Evolutionary conservation across 2,113 vertebrate genomes (phyloP).

Genomic region (Pseudopodoces humilis): DNA sequence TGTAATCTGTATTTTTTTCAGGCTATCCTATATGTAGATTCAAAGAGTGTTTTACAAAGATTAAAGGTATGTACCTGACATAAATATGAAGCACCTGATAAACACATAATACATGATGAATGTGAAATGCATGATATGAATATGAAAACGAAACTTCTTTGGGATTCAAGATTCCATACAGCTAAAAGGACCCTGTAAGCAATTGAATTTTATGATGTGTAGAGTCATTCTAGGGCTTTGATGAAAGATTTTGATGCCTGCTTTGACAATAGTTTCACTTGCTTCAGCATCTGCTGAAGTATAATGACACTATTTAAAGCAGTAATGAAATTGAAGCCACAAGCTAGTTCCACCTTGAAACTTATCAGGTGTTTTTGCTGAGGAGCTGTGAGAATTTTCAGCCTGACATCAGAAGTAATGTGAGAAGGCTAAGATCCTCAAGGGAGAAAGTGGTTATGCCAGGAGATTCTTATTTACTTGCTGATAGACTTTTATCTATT

Average conservation of each 20-base stretch:
- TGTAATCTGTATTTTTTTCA: neutral
- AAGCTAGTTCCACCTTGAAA: neutral
- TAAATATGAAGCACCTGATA: neutral
- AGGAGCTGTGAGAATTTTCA: neutral
- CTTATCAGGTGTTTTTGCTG: neutral
- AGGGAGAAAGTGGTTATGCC: neutral
- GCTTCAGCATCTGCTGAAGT: neutral
- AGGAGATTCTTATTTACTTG: neutral
- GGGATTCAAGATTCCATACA: neutral
- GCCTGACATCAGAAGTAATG: accelerated
- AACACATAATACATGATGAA: neutral
- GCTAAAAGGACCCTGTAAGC: neutral
- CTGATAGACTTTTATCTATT: neutral
- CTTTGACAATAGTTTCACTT: neutral
- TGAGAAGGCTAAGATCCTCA: neutral
- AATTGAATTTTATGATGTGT: neutral
- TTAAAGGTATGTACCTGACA: neutral
- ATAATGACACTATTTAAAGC: neutral
- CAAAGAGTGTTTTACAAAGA: neutral
- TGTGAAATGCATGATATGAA: neutral
- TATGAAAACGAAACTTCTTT: neutral
- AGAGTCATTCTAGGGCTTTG: neutral
- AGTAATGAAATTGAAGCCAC: neutral
- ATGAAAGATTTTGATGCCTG: neutral
- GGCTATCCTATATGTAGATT: neutral